Base-by-base conservation (phyloP, 2,113 vertebrate genomes). In the Larimichthys polyactis region DNA sequence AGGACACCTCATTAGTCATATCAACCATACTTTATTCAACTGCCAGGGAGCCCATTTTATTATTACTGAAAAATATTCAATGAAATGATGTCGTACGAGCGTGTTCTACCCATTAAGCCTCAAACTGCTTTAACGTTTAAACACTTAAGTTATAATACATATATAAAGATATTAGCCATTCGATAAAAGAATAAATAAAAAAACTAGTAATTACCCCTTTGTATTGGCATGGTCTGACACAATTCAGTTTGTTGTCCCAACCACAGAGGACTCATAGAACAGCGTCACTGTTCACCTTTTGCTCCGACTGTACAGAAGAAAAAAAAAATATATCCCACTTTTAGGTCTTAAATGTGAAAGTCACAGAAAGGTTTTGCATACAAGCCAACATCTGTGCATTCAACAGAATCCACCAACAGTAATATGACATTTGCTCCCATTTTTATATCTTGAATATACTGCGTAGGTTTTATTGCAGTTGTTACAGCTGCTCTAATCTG, bases 1-100 rank as follows among this genome's bases (percentile, higher is more conserved):
- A 90, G 78, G 90, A 93, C 86, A 90, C 71, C 83, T 91, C 87
- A 90, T 92, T 91, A 90, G 64, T 92, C 90, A 92, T 67, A 85
- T 80, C 69, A 87, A 54, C 54, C 71, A 20, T 29, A 54, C 66
- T 86, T 81, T 78, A 72, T 83, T 77, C 80, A 79, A 22, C 70
- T 83, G 27, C 60, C 75, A 64, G n/a, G 57, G 11, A 55, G 46
- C 3, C 20, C 14, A 60, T 72, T 75, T 62, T 60, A 43, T 54
- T 64, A 74, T 40, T 11, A 29, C 58, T 24, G 9, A 6, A 67
- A 49, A 44, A 60, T 52, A 60, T 55, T 55, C 4, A 3, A 0
- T 46, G 2, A 58, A 54, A 54, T 62, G 27, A 79, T 29, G 46
- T 24, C 6, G 40, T 15, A 43, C 11, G 14, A 40, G 55, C 24